Evolutionary conservation across 2,888 invertebrate genomes (phyloP).

Genomic region (Megalurothrips usitatus): DNA sequence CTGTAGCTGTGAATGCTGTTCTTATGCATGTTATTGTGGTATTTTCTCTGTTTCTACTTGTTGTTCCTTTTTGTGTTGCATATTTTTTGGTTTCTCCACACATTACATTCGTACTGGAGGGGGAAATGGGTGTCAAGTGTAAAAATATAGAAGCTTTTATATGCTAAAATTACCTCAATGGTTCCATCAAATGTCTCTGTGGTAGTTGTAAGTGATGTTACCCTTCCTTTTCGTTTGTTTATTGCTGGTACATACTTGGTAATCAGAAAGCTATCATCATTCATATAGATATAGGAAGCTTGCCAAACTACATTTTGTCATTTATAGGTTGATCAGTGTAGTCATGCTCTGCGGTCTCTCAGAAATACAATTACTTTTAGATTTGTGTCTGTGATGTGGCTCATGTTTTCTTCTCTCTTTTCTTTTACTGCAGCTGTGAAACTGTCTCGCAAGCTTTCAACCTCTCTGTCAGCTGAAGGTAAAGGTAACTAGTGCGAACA

Average conservation of each 20-base stretch:
- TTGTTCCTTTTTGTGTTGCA: too few relatives aligned
- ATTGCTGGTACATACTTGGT: background rate
- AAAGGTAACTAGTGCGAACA: constrained; percentile 50
- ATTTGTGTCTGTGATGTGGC: background rate
- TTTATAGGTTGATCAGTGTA: too few relatives aligned
- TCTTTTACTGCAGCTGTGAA: constrained; percentile 49
- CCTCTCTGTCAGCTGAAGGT: constrained; percentile 50
- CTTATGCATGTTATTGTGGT: background rate
- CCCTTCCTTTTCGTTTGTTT: background rate
- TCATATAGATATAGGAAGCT: background rate
- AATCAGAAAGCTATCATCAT: background rate
- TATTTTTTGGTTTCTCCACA: too few relatives aligned
- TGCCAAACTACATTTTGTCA: background rate
- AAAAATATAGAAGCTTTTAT: too few relatives aligned
- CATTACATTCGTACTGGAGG: too few relatives aligned
- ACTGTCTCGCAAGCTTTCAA: constrained; percentile 50
- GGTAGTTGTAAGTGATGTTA: too few relatives aligned
- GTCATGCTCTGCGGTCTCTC: too few relatives aligned
- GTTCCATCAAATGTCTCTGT: too few relatives aligned
- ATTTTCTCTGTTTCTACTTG: background rate
- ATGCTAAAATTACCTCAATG: too few relatives aligned
- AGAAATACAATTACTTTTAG: too few relatives aligned
- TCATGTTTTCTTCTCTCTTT: background rate
- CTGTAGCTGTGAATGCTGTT: background rate
- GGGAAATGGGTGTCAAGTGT: too few relatives aligned